Evolutionary conservation across 2,888 invertebrate species (phyloP), one percentile per base, ranked within the genome.

Genomic region (Himalopsyche tibetana): DNA sequence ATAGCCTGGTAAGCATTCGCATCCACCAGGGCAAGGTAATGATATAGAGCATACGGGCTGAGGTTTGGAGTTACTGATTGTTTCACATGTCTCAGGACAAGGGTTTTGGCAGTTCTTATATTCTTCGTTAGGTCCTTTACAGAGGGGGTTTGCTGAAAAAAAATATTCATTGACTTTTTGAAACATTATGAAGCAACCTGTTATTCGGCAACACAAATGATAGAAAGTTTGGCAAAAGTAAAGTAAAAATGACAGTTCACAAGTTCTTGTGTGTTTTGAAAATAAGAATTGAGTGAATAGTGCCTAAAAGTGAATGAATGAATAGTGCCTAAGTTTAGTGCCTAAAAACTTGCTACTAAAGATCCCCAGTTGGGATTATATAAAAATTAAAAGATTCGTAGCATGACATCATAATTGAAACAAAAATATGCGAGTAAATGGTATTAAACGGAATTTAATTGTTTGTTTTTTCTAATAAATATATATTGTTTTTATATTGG

Each of bases 1-100:
- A 84, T 84, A 86, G 69, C 84, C 84, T 11, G 63, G 6, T 9
- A 86, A 55, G 79, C 86, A 86, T 45, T 80, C 83, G 17, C 86
- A 86, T 38, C 84, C 86, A 51, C 79, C 80, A 55, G 83, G 83
- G 80, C 85, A 85, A 28, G 83, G 85, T 9, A 45, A n/a, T 56
- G 79, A 40, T 38, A 63, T 36, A 8, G 80, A 55, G 80, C 86
- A 86, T 6, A 28, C 42, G 28, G 82, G 80, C 55, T 84, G 83
- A 63, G 86, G 86, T 38, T 55, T 51, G 42, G 45, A 12, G 17
- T 63, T 55, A 36, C 42, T 84, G n/a, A 86, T 84, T 19, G 86
- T 69, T 15, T 84, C 83, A 28, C 85, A 85, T 17, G 85, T 85
- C 9, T 85, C 83, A 19, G 85, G 85, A 69, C 85, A 85, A n/a